A percentile compares a stretch with the other conserved stretches of the same genome.
phyloP scores from a whole-genome alignment of 2,888 invertebrate species.

The Chrysolina haemoptera region DNA sequence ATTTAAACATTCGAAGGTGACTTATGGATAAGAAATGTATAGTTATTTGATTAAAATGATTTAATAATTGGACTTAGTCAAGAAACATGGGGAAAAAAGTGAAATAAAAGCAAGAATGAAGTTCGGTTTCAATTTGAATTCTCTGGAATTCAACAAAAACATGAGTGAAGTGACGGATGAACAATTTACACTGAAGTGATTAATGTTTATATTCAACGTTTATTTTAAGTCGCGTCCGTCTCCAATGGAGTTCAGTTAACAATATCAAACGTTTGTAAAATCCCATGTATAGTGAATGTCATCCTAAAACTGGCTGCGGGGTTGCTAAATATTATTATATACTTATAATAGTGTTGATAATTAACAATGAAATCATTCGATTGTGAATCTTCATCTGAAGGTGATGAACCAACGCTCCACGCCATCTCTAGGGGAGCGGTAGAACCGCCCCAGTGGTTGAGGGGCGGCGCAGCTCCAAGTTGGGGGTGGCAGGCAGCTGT shows the following conservation, averaged over 20 bases:
- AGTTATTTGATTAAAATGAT: neutral
- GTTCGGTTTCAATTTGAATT: neutral
- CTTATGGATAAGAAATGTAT: neutral
- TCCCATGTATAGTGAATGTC: neutral
- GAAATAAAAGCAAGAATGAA: neutral
- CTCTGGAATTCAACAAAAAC: neutral
- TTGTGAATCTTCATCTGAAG: conserved; percentile 69
- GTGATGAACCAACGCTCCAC: conserved; percentile 67
- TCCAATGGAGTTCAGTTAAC: conserved; percentile 37
- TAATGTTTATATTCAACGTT: neutral
- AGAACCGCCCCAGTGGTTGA: conserved; percentile 67
- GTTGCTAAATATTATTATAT: neutral
- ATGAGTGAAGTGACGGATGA: neutral
- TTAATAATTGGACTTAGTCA: neutral
- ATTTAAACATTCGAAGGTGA: conserved; percentile 10
- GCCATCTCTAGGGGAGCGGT: conserved; percentile 67
- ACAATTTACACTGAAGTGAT: neutral
- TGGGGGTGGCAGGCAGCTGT: conserved; percentile 69
- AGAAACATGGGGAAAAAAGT: neutral
- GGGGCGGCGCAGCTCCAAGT: conserved; percentile 59
- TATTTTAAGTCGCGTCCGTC: neutral
- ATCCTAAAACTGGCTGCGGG: neutral
- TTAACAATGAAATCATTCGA: conserved; percentile 69
- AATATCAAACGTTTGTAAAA: neutral
- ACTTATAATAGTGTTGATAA: conserved; percentile 33